These are phyloP conservation scores for Megamerina dolium DNA, from an alignment of 2,888 invertebrate species.

Conservation along the genomic window DNA sequence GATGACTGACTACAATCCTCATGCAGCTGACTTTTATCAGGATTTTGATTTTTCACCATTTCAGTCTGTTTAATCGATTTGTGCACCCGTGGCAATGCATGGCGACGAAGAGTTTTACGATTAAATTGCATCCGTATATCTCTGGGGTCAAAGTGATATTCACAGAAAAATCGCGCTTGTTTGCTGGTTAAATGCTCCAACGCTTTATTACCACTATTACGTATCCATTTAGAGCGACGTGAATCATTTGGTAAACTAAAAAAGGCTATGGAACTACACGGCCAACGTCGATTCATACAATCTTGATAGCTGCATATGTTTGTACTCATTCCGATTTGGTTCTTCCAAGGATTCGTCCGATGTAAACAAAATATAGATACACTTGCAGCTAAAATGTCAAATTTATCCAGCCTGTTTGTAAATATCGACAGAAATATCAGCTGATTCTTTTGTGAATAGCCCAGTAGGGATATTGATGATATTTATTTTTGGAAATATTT, in stretches of 20 bases:
- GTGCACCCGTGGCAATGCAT: constrained; percentile 23
- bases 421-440: too few species aligned
- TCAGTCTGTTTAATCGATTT: not conserved
- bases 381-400: too few species aligned
- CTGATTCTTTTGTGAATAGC: too few species aligned
- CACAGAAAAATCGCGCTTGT: constrained; percentile 24
- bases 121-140: constrained; percentile 25
- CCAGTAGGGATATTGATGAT: too few species aligned
- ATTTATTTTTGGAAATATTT: too few species aligned
- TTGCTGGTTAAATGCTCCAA: constrained; percentile 17
- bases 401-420: too few species aligned
- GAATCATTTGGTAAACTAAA: constrained; percentile 27
- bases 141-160: constrained; percentile 27
- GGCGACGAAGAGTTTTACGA: constrained; percentile 22
- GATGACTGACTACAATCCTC: too few species aligned
- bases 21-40: too few species aligned
- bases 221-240: constrained; percentile 28
- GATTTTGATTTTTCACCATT: too few species aligned
- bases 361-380: too few species aligned
- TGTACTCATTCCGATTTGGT: constrained; percentile 12
- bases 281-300: constrained; percentile 14
- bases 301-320: constrained; percentile 22
- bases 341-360: too few species aligned
- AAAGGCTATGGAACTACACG: constrained; percentile 24
- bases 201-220: constrained; percentile 30